Percentiles rank a stretch among this genome's conserved stretches.
phyloP scores from a whole-genome alignment of 2,113 vertebrate species.

The Varanus salvator region DNA sequence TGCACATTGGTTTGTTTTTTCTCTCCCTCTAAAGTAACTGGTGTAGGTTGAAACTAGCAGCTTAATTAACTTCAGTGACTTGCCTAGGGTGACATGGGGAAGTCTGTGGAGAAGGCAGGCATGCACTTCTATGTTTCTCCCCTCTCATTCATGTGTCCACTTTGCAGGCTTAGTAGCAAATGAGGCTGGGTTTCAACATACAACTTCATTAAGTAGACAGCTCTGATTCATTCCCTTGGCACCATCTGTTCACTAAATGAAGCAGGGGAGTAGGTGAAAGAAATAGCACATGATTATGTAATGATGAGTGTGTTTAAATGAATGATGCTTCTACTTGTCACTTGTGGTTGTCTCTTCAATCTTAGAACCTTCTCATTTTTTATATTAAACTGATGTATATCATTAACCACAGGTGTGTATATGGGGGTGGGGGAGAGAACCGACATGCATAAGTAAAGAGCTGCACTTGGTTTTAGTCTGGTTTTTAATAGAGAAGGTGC shows the following conservation, averaged over 20 bases:
- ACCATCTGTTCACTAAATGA: slow-evolving; percentile 29
- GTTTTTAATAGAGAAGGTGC: not conserved
- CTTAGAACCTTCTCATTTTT: not conserved
- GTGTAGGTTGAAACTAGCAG: not conserved
- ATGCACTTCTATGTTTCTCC: not conserved
- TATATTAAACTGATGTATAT: not conserved
- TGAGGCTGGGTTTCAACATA: not conserved
- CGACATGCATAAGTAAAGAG: not conserved
- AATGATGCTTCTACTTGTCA: slow-evolving; percentile 22
- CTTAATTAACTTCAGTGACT: not conserved
- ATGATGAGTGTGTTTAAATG: slow-evolving; percentile 11
- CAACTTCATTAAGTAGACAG: slow-evolving; percentile 18
- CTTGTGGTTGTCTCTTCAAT: slow-evolving; percentile 14
- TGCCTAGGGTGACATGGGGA: not conserved
- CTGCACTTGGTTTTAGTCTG: not conserved
- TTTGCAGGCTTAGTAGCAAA: not conserved
- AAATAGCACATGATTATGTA: slow-evolving; percentile 18
- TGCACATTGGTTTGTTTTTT: not conserved
- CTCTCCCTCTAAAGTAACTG: not conserved
- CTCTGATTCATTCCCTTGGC: slow-evolving; percentile 32
- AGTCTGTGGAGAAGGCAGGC: not conserved
- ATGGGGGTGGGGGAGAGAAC: not conserved
- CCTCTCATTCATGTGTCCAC: not conserved
- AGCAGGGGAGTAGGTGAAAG: slow-evolving; percentile 9
- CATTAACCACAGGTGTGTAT: not conserved